phyloP scores from a whole-genome alignment of 2,888 invertebrate species.

The Ormyrus labotus region DNA sequence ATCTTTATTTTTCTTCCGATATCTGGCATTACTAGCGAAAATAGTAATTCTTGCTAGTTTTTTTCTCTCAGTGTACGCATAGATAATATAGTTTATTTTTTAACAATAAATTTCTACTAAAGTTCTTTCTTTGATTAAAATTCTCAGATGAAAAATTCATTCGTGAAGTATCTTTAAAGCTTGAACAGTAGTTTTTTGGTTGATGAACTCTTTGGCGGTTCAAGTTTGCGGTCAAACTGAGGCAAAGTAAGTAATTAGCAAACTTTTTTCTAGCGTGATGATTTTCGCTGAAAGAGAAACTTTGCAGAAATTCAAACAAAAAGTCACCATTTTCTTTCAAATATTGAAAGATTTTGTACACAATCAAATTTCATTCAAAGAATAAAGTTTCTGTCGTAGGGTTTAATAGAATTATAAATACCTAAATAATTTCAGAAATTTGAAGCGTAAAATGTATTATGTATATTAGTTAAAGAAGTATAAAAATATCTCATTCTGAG shows the following conservation, averaged over 20 bases:
- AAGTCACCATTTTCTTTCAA: not conserved
- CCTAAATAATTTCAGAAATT: no score
- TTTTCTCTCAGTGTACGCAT: no score
- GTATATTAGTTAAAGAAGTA: no score
- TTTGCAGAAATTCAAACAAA: not conserved
- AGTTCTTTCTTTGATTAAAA: not conserved
- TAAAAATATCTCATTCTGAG: not conserved
- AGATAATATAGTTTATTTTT: no score
- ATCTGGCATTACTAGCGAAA: no score
- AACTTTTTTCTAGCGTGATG: not conserved
- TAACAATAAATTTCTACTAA: no score
- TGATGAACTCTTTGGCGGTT: not conserved
- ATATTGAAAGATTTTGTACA: not conserved
- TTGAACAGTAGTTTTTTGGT: not conserved
- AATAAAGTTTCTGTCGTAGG: not conserved
- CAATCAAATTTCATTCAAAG: not conserved
- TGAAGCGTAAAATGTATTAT: no score
- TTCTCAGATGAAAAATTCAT: not conserved
- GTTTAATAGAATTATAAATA: not conserved
- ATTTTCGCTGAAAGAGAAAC: not conserved
- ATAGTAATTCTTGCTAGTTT: no score
- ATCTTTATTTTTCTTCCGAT: no score
- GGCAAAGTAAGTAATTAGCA: conserved; percentile 3
- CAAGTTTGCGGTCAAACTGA: not conserved
- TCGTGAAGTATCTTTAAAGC: not conserved